These are phyloP conservation scores for Anthopleura xanthogrammica DNA, from an alignment of 92 coral and sea anemone genomes.

Conservation along the genomic window DNA sequence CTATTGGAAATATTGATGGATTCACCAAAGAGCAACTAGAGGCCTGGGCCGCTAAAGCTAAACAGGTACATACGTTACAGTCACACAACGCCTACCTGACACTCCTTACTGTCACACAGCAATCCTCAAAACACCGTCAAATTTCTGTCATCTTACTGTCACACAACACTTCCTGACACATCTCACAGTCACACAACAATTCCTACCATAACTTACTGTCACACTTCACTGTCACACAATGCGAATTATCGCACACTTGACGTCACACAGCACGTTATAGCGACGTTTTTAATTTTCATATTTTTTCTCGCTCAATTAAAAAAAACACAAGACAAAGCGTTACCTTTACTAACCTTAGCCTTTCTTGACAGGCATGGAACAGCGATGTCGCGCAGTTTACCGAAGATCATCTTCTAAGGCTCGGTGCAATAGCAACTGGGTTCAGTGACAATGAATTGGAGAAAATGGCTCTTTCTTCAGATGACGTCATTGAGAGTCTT, in stretches of 20 bases:
- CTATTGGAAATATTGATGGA: conserved; percentile 51
- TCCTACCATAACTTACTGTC: background rate
- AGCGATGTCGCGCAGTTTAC: conserved; percentile 41
- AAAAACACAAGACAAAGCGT: background rate
- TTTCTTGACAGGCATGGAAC: conserved; percentile 49
- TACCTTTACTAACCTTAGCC: background rate
- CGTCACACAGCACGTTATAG: no score
- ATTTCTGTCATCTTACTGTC: background rate
- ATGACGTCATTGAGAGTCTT: conserved; percentile 73
- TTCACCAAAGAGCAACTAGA: conserved; percentile 59
- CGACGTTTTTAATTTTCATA: no score
- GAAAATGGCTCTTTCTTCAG: conserved; percentile 47
- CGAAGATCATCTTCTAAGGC: conserved; percentile 56
- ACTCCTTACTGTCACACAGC: background rate
- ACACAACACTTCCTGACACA: background rate
- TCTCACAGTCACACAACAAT: background rate
- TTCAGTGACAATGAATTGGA: conserved; percentile 56
- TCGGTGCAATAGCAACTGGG: conserved; percentile 63
- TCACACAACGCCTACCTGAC: background rate
- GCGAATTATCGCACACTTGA: no score
- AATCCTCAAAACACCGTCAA: background rate
- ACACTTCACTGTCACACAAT: no score
- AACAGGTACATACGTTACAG: conserved; percentile 21
- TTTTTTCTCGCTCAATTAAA: no score
- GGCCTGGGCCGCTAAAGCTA: conserved; percentile 77